Conservation (phyloP, 2,888 invertebrate genomes). For the Phrixothrix hirtus region DNA sequence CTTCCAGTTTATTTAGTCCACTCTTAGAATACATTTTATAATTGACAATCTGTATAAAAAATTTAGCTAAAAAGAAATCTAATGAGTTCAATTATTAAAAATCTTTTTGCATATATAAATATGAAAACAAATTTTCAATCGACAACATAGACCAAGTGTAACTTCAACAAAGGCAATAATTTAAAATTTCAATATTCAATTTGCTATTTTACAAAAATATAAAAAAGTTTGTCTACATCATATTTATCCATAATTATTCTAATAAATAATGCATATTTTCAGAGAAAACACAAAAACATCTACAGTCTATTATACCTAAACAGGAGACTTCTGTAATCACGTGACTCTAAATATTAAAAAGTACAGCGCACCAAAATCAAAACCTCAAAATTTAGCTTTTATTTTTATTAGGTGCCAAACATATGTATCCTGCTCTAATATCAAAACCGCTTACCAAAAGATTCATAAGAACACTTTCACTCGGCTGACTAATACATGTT, state of each 20-base stretch:
- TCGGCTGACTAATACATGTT: constrained; percentile 58
- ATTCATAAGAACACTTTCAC: constrained; percentile 89
- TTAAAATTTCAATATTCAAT: neutral
- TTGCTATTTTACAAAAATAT: neutral
- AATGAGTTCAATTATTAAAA: too few relatives aligned
- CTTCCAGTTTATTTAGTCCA: too few relatives aligned
- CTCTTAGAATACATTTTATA: too few relatives aligned
- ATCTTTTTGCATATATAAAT: too few relatives aligned
- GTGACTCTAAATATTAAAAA: constrained; percentile 1
- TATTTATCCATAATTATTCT: neutral
- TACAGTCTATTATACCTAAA: neutral
- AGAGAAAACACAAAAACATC: neutral
- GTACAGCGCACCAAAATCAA: constrained; percentile 28
- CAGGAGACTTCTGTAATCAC: constrained; percentile 5
- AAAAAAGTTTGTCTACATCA: neutral
- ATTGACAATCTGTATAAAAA: too few relatives aligned
- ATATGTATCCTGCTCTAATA: constrained; percentile 89
- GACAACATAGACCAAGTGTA: too few relatives aligned
- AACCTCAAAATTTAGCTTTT: constrained; percentile 35
- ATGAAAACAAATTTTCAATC: neutral
- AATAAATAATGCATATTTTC: neutral
- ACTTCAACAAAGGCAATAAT: too few relatives aligned
- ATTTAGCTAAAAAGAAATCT: too few relatives aligned
- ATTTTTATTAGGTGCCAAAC: constrained; percentile 67
- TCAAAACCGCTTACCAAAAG: constrained; percentile 94